A percentile compares a stretch with the other conserved stretches of the same genome.
Evolutionary conservation across 2,888 invertebrate genomes (phyloP).

Genomic region (Tenthredo amoena): DNA sequence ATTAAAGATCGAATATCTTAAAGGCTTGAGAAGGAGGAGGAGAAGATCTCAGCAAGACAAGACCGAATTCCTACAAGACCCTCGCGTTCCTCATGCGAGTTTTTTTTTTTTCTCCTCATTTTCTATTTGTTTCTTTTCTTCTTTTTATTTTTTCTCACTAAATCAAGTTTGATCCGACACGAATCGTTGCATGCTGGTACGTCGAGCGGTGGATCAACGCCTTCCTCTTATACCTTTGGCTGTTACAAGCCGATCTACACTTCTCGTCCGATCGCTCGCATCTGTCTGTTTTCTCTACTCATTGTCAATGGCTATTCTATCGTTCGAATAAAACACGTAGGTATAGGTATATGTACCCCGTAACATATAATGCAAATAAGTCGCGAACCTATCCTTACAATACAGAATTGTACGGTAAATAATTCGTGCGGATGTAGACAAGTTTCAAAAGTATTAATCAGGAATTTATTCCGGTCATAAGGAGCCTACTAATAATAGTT

Average conservation of each 20-base stretch:
- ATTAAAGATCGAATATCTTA: constrained; percentile 13
- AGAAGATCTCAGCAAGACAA: constrained; percentile 38
- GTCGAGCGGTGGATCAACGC: not conserved
- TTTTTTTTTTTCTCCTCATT: not conserved
- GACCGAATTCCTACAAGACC: constrained; percentile 31
- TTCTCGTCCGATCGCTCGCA: not conserved
- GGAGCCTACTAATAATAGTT: too few species aligned
- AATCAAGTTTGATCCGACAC: constrained; percentile 48
- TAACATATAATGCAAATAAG: constrained; percentile 1
- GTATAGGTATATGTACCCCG: not conserved
- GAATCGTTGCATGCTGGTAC: constrained; percentile 33
- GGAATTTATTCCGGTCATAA: too few species aligned
- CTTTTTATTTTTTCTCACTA: constrained; percentile 13
- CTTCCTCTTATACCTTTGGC: not conserved
- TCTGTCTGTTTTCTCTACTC: not conserved
- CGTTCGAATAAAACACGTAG: not conserved
- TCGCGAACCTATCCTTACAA: not conserved
- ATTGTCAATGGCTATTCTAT: not conserved
- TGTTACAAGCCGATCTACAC: not conserved
- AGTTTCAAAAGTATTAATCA: not conserved
- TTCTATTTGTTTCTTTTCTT: not conserved
- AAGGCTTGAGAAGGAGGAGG: not conserved
- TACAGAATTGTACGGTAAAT: not conserved
- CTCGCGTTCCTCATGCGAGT: not conserved
- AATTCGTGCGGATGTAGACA: not conserved